A percentile compares a stretch with the other conserved stretches of the same genome.
These are phyloP conservation scores for Drosophila hydei DNA, from an alignment of 1,140 invertebrate species.

Conservation along the genomic window DNA sequence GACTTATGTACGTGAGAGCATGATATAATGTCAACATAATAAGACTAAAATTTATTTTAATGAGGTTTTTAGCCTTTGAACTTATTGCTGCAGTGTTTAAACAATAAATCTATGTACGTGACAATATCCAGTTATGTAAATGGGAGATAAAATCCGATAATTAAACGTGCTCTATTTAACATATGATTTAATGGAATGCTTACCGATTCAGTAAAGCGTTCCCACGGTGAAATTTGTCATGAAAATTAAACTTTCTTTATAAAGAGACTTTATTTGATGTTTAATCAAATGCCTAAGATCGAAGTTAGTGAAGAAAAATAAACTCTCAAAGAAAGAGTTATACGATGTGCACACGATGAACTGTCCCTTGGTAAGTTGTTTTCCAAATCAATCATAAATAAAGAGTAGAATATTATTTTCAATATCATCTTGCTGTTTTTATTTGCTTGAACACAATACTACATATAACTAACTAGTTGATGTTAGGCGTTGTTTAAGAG, in stretches of 20 bases:
- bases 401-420: neutral
- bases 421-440: slow-evolving; percentile 71
- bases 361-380: neutral
- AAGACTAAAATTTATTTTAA: neutral
- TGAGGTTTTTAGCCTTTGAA: neutral
- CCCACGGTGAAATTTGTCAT: no score
- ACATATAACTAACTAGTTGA: slow-evolving; percentile 63
- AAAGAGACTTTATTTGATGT: no score
- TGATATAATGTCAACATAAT: neutral
- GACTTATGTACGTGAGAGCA: neutral
- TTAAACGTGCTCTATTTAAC: neutral
- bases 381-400: neutral
- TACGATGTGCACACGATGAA: neutral
- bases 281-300: no score
- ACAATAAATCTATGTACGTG: neutral
- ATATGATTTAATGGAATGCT: no score
- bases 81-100: neutral
- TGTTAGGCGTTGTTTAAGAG: slow-evolving; percentile 52
- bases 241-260: no score
- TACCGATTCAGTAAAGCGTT: no score
- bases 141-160: neutral
- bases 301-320: no score
- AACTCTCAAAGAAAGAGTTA: no score
- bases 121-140: neutral
- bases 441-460: slow-evolving; percentile 69